Conservation (phyloP, 1,140 invertebrate genomes). For the Helicoverpa armigera region DNA sequence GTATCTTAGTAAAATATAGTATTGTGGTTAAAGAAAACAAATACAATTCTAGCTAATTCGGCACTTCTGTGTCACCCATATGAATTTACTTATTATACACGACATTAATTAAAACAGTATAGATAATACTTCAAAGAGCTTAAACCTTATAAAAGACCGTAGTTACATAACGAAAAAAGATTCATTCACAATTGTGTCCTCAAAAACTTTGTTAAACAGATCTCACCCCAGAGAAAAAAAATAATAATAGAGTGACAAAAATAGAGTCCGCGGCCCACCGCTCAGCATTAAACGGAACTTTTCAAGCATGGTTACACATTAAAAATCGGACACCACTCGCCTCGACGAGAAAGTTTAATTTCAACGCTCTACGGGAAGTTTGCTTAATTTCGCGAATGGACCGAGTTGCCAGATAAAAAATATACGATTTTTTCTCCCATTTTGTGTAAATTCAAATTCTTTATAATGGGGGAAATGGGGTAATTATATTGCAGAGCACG, state of each 20-base stretch:
- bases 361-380: conserved; percentile 35
- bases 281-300: conserved; percentile 29
- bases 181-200: not conserved
- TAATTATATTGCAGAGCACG: conserved; percentile 12
- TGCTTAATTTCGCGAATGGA: conserved; percentile 44
- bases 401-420: conserved; percentile 14
- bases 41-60: too few species aligned
- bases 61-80: too few species aligned
- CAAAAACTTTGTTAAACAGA: conserved; percentile 7
- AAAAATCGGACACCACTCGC: conserved; percentile 35
- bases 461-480: not conserved
- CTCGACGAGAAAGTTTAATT: conserved; percentile 29
- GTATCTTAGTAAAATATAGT: too few species aligned
- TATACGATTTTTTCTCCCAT: not conserved
- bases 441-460: not conserved
- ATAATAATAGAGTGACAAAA: conserved; percentile 36
- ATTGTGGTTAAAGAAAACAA: too few species aligned
- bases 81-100: too few species aligned
- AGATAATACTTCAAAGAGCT: too few species aligned
- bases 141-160: too few species aligned
- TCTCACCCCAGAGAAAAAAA: not conserved
- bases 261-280: not conserved
- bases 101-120: too few species aligned
- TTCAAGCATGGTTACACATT: conserved; percentile 27
- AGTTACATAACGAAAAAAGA: too few species aligned